Evolutionary conservation across 2,888 invertebrate genomes (phyloP), one percentile per base, ranked within the genome.

Genomic region (Sipha maydis): DNA sequence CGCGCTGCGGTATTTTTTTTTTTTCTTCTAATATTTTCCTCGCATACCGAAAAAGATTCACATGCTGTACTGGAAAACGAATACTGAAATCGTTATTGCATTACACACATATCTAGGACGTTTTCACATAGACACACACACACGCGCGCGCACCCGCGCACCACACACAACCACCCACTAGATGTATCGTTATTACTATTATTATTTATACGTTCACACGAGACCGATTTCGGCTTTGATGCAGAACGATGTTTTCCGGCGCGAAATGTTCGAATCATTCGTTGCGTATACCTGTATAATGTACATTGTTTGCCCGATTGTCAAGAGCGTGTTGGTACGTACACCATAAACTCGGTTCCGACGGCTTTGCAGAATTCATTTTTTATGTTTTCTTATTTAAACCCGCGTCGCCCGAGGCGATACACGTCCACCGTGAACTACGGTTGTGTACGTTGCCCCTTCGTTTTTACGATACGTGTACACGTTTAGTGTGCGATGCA

Each of bases 31-130:
- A 61, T 71, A 38, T 79, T 85, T 77, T 78, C 77, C 85, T 48
- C 85, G 54, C 85, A 69, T 78, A 78, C 78, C 85, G 78, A 85
- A 85, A 78, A 78, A 34, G 78, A 85, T 85, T 85, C 85, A 85
- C 85, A 85, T 78, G 83, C 48, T 67, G 77, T 54, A 78, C 78
- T 54, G 78, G 34, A 77, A 84, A 85, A 85, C n/a, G 31, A 77
- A 61, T 17, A 54, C 69, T 25, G 67, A 75, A 71, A 69, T 78
- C 69, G 85, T 71, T 85, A 85, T 77, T 77, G 76, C 85, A 41
- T 77, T 85, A 67, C 56, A 56, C 41, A 76, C 71, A 71, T 54
- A 85, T 76, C 84, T 84, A 31, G 84, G 41, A 84, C 76, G 84
- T 77, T 84, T 84, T 75, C 75, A 75, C 84, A 76, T 76, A 76